A percentile compares a stretch with the other conserved stretches of the same genome.
Conservation (phyloP, 2,888 invertebrate species). For the Orchesella flavescens region DNA sequence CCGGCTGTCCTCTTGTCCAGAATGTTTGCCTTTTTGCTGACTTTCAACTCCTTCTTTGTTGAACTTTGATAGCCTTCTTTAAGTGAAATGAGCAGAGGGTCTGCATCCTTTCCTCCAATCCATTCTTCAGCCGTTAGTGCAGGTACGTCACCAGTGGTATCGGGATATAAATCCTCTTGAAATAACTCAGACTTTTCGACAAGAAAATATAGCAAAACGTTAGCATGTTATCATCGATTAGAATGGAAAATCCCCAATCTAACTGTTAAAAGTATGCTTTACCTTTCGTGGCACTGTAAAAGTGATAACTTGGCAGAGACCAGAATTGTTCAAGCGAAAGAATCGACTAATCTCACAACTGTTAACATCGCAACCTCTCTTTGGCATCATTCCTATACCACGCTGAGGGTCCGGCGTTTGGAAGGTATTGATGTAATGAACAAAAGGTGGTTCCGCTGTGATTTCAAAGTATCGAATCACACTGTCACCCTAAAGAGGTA, state of each 20-base stretch:
- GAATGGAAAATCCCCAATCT: too few relatives aligned
- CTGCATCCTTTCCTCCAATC: constrained; percentile 90
- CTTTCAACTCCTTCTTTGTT: constrained; percentile 80
- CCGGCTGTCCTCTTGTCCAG: constrained; percentile 80
- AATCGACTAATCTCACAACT: constrained; percentile 96
- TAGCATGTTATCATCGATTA: too few relatives aligned
- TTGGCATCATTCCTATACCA: constrained; percentile 98
- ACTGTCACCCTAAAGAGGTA: constrained; percentile 85
- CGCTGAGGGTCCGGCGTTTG: constrained; percentile 98
- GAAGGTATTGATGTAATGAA: constrained; percentile 97
- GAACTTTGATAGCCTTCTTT: constrained; percentile 79
- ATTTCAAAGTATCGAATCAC: constrained; percentile 96
- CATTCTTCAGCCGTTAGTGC: constrained; percentile 94
- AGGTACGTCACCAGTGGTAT: constrained; percentile 92
- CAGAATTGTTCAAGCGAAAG: constrained; percentile 95
- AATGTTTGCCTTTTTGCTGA: constrained; percentile 86
- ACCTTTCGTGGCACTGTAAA: constrained; percentile 98
- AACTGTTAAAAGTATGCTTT: not conserved
- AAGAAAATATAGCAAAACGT: not conserved
- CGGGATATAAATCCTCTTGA: constrained; percentile 97
- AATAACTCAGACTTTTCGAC: constrained; percentile 87
- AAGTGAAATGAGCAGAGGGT: constrained; percentile 92
- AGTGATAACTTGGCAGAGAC: constrained; percentile 94
- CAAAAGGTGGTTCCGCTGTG: constrained; percentile 93
- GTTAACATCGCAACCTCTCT: constrained; percentile 94